Conservation (phyloP, 37 sponge, comb jelly and placozoan species). For the Petrosia ficiformis region DNA sequence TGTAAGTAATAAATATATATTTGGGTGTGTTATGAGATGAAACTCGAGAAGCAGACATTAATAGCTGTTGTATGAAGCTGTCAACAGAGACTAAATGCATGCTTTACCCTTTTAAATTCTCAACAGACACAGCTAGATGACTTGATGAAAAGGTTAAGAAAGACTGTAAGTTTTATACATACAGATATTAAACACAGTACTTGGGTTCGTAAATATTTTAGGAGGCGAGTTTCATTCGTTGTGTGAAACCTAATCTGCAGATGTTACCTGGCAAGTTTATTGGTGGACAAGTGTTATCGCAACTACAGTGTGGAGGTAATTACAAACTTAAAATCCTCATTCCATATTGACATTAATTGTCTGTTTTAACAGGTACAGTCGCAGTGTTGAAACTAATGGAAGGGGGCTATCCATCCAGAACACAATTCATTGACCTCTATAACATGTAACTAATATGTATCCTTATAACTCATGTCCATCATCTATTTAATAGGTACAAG, state of each 20-base stretch:
- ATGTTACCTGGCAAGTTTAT: conserved; percentile 74
- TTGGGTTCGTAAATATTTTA: conserved; percentile 8
- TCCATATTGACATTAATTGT: background rate
- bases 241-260: conserved; percentile 90
- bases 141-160: conserved; percentile 76
- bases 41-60: too few species aligned
- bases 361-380: conserved; percentile 75
- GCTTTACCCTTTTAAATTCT: too few species aligned
- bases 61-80: too few species aligned
- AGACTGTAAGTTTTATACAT: conserved; percentile 61
- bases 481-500: conserved; percentile 73
- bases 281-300: conserved; percentile 83
- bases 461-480: background rate
- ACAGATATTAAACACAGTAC: background rate
- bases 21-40: too few species aligned
- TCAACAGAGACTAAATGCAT: too few species aligned
- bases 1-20: too few species aligned
- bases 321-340: background rate
- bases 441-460: conserved; percentile 59
- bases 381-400: conserved; percentile 95
- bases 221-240: conserved; percentile 91
- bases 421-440: conserved; percentile 82
- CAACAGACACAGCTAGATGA: conserved; percentile 72
- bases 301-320: conserved; percentile 86
- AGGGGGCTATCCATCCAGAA: conserved; percentile 91